Evolutionary conservation across 2,113 vertebrate species (phyloP), one percentile per base, ranked within the genome.

Genomic region (Anseranas semipalmata): DNA sequence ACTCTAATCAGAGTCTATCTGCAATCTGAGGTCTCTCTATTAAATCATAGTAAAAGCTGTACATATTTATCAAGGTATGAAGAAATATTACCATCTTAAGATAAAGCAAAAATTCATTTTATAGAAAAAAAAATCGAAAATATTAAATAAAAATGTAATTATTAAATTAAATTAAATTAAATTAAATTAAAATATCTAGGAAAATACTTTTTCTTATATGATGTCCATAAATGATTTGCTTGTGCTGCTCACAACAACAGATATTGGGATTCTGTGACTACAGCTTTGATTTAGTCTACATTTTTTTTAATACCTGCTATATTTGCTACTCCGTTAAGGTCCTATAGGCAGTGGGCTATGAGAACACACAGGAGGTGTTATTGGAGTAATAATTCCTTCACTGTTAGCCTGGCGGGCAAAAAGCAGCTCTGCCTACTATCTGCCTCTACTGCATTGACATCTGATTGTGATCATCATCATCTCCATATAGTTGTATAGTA

Each of bases 391-490:
- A 45, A 22, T 55, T 56, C 11, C 46, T 59, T 59, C 11, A 6
- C 7, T 33, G 11, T 33, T 37, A 52, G 4, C 37, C 87, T 21
- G 52, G 52, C 5, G 27, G 6, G 7, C 39, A 75, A 76, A 88
- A 95, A 75, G 3, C n/a, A 65, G 12, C 39, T 65, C 2, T 8
- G 17, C 7, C 15, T 43, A 17, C 10, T 5, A 13, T 25, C 37
- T 81, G n/a, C 24, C 46, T 78, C 85, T 46, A 6, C 5, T 33
- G 15, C 3, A 4, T 22, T 74, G 65, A 33, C 0, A 0, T 32
- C 43, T 33, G 46, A 37, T 78, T 71, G 7, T 37, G 32, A 62
- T 62, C 1, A 0, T 30, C 33, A 43, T 6, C 39, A 56, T 48
- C 43, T 76, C 53, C 7, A 2, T 60, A 22, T 4, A 14, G 35